Base-by-base conservation (phyloP, 2,888 invertebrate species). In the Notodonta dromedarius region DNA sequence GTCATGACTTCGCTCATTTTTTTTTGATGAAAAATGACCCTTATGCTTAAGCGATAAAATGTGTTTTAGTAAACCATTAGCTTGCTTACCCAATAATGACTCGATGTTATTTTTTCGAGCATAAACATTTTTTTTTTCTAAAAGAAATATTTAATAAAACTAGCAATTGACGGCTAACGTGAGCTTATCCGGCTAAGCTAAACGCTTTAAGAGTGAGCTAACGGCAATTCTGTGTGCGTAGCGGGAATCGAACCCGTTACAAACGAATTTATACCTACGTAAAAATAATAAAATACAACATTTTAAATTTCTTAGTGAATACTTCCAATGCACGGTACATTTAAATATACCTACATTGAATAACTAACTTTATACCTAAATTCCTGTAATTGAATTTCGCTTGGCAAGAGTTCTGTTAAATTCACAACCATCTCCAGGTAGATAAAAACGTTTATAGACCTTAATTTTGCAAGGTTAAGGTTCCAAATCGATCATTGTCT, bases 1-100 rank as follows among this genome's bases (percentile, higher is more conserved):
- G 56, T 39, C 59, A 62, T 44, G 65, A 61, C 16, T 71, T 51
- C 13, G 48, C 51, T 65, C 57, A 60, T 56, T 58, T 63, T 58
- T 63, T 62, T 35, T 50, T 55, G 39, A 16, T 58, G 51, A 55
- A 40, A 9, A 40, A 40, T 55, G 39, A 55, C n/a, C 39, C 9
- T 13, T 5, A 9, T 12, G 14, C 52, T 24, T 24, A 6, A 24
- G 52, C 1, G 32, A 52, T 4, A 52, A 52, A 52, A 32, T 42
- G 12, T 42, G 52, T 52, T 42, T 11, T 7, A 4, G 11, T 11
- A 52, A 52, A 16, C 2, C 24, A 12, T 52, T 24, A 52, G 52
- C 5, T 35, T 35, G 35, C 35, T 35, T 5, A 35, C 35, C 35
- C 9, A 52, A 52, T 12, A 32, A 32, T 52, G 16, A 52, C 52